Evolutionary conservation across 2,888 invertebrate genomes (phyloP), one percentile per base, ranked within the genome.

Genomic region (Heteromyza rotundicornis): DNA sequence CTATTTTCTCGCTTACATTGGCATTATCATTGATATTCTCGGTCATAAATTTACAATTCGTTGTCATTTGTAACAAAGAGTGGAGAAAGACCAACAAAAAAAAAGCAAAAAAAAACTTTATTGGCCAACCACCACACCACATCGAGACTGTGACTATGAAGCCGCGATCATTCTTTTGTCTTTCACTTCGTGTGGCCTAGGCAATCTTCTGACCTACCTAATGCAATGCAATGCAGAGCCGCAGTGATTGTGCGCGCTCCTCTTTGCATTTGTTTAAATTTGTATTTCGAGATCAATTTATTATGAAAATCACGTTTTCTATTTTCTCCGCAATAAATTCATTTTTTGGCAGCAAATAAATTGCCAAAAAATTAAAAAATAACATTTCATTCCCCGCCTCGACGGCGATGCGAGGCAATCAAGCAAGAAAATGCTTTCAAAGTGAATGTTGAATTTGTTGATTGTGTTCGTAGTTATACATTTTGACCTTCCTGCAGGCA

Each of bases 271-370:
- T 47, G 47, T 47, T 47, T 19, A 14, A 40, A 7, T 47, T n/a
- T 47, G 19, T 17, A 12, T 19, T 49, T 52, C 27, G 68, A 60
- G 58, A 65, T 60, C 78, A 75, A 76, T 79, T 78, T 76, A 76
- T 78, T 79, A 76, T 76, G 72, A 78, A 72, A 66, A 73, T 77
- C 79, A 79, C 79, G 79, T 73, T 74, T 77, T 77, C 63, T 55
- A 68, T 65, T 66, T 65, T 40, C 62, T 53, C 35, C 63, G 58
- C n/a, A n/a, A 67, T 70, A 69, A 68, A 67, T 70, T 60, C 60
- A 63, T 64, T 70, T 68, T n/a, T 68, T 64, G 61, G 68, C 58
- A 66, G 64, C 64, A 68, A 69, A 70, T 68, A 66, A 70, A 68
- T 71, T 65, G 65, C 32, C 62, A 52, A 58, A 32, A 59, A 35